A percentile compares a stretch with the other conserved stretches of the same genome.
Evolutionary conservation across 2,888 invertebrate genomes (phyloP).

Genomic region (Drosophila recens): DNA sequence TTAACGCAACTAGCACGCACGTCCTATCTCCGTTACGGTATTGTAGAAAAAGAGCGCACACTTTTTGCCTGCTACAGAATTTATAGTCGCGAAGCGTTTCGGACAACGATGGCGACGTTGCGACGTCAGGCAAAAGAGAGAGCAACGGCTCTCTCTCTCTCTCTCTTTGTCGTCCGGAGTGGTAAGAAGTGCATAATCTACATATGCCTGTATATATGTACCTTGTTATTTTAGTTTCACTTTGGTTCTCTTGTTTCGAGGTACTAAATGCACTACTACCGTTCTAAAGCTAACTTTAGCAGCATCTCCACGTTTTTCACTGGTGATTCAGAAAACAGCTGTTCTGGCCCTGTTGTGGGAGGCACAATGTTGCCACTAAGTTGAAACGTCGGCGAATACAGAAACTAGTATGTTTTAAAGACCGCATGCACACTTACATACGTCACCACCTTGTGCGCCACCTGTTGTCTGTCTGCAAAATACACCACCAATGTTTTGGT

Average conservation of each 20-base stretch:
- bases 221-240: conserved; percentile 14
- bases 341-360: conserved; percentile 29
- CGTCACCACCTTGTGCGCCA: not conserved
- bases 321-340: conserved; percentile 53
- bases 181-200: not conserved
- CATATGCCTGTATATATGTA: conserved; percentile 4
- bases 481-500: not conserved
- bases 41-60: conserved; percentile 79
- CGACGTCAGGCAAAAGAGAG: conserved; percentile 9
- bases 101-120: conserved; percentile 14
- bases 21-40: conserved; percentile 76
- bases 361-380: conserved; percentile 50
- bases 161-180: conserved; percentile 4
- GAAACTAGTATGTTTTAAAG: conserved; percentile 13
- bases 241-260: conserved; percentile 40
- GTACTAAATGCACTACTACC: conserved; percentile 26
- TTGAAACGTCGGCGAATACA: not conserved
- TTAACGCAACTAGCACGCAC: conserved; percentile 62
- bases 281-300: conserved; percentile 24
- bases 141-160: conserved; percentile 14
- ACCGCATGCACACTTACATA: conserved; percentile 33
- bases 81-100: conserved; percentile 61
- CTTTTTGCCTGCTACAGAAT: conserved; percentile 53
- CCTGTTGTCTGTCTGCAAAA: not conserved
- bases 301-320: conserved; percentile 60